A percentile compares a stretch with the other conserved stretches of the same genome.
Conservation (phyloP, 1,140 invertebrate species). For the Lepeophtheirus salmonis region DNA sequence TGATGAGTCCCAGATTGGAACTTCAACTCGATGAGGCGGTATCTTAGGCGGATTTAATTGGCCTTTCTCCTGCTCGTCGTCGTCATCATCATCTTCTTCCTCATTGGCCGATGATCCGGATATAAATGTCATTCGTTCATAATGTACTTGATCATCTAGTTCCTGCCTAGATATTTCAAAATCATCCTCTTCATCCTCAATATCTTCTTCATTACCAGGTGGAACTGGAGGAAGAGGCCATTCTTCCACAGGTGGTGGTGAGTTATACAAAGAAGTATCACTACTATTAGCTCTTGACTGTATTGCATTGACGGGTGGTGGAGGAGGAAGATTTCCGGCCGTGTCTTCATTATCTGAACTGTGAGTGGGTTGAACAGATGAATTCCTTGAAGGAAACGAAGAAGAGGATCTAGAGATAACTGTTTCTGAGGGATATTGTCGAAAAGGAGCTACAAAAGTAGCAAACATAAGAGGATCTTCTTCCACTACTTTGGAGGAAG, state of each 20-base stretch:
- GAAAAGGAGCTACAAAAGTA: slow-evolving; percentile 11
- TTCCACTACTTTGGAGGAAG: background rate
- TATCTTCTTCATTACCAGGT: background rate
- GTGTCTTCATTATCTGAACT: slow-evolving; percentile 1
- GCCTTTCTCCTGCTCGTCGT: background rate
- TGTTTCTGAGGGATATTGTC: slow-evolving; percentile 7
- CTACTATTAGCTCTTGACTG: background rate
- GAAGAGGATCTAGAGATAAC: background rate
- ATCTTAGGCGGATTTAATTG: background rate
- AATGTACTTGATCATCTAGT: background rate
- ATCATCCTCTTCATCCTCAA: background rate
- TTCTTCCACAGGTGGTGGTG: background rate
- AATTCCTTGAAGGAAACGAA: background rate
- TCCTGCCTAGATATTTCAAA: slow-evolving; percentile 8
- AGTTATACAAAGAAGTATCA: background rate
- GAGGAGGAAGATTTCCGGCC: background rate
- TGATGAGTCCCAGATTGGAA: background rate
- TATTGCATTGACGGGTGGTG: background rate
- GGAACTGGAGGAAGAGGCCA: slow-evolving; percentile 8
- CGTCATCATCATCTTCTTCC: background rate
- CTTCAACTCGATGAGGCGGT: background rate
- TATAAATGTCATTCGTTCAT: slow-evolving; percentile 1
- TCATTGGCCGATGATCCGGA: background rate
- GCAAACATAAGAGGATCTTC: slow-evolving; percentile 11
- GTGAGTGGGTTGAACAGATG: background rate